phyloP scores from a whole-genome alignment of 1,140 invertebrate species.

The silkworm (Bombyx mori) region ASM3026992v2 NC_085111.1:9157001-9157500 shows the following conservation, averaged over 20 bases:
- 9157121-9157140: conserved; percentile 24
- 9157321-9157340: conserved; percentile 7
- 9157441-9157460: conserved; percentile 5
- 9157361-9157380: background rate
- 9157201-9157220: conserved; percentile 16
- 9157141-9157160: conserved; percentile 7
- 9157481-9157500: conserved; percentile 4
- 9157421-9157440: conserved; percentile 1
- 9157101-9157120: conserved; percentile 15
- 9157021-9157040: background rate
- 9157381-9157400: conserved; percentile 5
- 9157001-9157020: background rate
- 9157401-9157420: conserved; percentile 4
- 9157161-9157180: no score
- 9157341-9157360: conserved; percentile 7
- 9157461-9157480: background rate
- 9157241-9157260: background rate
- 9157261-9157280: conserved; percentile 3
- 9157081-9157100: conserved; percentile 7
- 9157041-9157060: conserved; percentile 17
- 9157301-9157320: conserved; percentile 7
- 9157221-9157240: conserved; percentile 13
- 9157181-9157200: no score
- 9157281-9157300: conserved; percentile 8
- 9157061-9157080: conserved; percentile 3